Evolutionary conservation across 2,113 vertebrate species (phyloP).

Genomic region (Erythrolamprus reginae): DNA sequence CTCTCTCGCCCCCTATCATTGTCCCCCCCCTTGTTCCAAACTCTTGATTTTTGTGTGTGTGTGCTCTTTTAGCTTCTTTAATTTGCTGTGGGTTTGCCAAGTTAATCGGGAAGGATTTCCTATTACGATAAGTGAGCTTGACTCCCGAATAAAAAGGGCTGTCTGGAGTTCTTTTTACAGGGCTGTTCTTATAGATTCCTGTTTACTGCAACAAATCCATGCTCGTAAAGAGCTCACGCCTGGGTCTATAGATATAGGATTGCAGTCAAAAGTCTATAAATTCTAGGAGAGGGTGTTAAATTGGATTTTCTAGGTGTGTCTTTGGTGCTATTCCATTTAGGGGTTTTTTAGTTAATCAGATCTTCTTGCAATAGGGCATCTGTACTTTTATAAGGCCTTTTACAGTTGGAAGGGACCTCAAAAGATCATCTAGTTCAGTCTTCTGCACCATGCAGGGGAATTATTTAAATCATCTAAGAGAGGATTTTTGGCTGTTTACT

Average conservation of each 20-base stretch:
- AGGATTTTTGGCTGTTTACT: not conserved
- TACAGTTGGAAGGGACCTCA: not conserved
- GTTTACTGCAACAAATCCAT: not conserved
- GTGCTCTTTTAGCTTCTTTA: not conserved
- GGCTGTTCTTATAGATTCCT: not conserved
- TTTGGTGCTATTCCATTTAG: not conserved
- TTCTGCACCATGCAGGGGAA: not conserved
- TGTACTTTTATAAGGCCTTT: not conserved
- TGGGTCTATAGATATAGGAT: not conserved
- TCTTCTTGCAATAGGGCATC: not conserved
- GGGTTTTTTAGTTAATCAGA: not conserved
- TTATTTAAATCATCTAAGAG: not conserved
- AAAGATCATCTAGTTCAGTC: not conserved
- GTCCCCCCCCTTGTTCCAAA: not conserved
- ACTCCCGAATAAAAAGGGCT: not conserved
- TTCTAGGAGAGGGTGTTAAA: not conserved
- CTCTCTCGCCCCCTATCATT: not conserved
- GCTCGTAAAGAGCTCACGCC: not conserved
- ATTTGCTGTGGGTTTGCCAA: not conserved
- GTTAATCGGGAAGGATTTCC: not conserved
- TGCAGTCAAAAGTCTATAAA: not conserved
- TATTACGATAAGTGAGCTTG: not conserved
- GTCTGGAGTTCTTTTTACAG: not conserved
- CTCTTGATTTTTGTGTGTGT: no score
- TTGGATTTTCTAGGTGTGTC: not conserved